Conservation (phyloP, 2,888 invertebrate species). For the Drosophila melanosoma region DNA sequence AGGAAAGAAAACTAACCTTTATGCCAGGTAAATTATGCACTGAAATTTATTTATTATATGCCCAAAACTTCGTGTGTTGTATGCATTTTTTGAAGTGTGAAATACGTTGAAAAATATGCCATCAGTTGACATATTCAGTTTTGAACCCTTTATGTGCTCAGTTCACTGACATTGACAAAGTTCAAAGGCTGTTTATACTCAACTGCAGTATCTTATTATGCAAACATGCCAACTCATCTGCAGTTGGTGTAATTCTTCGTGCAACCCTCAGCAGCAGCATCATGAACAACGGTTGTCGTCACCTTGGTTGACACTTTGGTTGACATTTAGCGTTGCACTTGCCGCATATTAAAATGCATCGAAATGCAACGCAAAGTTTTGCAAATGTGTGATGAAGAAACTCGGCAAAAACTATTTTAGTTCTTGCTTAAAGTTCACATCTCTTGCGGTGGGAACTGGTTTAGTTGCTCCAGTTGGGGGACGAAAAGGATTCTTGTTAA, state of each 20-base stretch:
- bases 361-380: slow-evolving; percentile 63
- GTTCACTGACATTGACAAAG: slow-evolving; percentile 34
- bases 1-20: slow-evolving; percentile 17
- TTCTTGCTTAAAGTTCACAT: slow-evolving; percentile 60
- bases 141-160: background rate
- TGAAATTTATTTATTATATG: slow-evolving; percentile 19
- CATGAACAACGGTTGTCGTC: slow-evolving; percentile 20
- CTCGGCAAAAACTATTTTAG: slow-evolving; percentile 37
- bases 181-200: slow-evolving; percentile 13
- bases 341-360: slow-evolving; percentile 68
- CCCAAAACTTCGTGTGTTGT: background rate
- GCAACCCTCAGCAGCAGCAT: background rate
- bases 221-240: slow-evolving; percentile 32
- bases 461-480: slow-evolving; percentile 17
- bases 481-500: slow-evolving; percentile 55
- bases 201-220: slow-evolving; percentile 28
- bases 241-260: slow-evolving; percentile 6
- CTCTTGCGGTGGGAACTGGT: slow-evolving; percentile 8
- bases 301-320: slow-evolving; percentile 62
- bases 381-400: slow-evolving; percentile 29
- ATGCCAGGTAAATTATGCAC: slow-evolving; percentile 44
- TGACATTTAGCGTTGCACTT: slow-evolving; percentile 60
- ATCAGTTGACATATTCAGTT: background rate
- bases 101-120: background rate
- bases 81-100: background rate